Evolutionary conservation across 2,113 vertebrate genomes (phyloP).

Genomic region (Murina feae): DNA sequence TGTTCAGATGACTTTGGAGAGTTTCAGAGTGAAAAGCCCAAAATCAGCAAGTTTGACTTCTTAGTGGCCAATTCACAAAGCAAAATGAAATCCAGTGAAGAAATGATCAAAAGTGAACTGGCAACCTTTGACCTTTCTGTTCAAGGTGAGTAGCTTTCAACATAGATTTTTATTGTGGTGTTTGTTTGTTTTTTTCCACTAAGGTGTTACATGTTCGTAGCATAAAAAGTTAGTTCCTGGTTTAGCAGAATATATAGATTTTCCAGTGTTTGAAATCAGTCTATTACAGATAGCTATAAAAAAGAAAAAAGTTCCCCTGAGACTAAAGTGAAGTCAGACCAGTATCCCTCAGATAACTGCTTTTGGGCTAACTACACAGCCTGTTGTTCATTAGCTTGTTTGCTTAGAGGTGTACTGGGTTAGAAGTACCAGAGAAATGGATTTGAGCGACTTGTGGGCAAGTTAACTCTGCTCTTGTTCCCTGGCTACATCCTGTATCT

Average conservation of each 20-base stretch:
- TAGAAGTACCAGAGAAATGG: neutral
- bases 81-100: conserved; percentile 97
- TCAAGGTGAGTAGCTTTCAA: conserved; percentile 88
- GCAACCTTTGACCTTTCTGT: conserved; percentile 97
- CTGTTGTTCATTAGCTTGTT: neutral
- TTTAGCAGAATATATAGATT: conserved; percentile 9
- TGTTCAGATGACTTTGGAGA: conserved; percentile 89
- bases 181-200: neutral
- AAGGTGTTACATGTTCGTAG: neutral
- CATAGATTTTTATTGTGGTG: neutral
- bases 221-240: neutral
- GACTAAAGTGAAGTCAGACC: neutral
- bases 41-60: conserved; percentile 98
- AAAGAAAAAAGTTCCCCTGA: neutral
- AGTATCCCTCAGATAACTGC: neutral
- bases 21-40: conserved; percentile 95
- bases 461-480: neutral
- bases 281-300: neutral
- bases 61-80: conserved; percentile 92
- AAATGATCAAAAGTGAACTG: conserved; percentile 98
- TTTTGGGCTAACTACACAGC: neutral
- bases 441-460: neutral
- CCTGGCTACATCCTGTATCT: neutral
- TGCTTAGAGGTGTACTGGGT: neutral
- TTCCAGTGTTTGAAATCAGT: neutral